Evolutionary conservation across 2,797 vertebrate species (phyloP).

Genomic region (Pagetopsis macropterus): DNA sequence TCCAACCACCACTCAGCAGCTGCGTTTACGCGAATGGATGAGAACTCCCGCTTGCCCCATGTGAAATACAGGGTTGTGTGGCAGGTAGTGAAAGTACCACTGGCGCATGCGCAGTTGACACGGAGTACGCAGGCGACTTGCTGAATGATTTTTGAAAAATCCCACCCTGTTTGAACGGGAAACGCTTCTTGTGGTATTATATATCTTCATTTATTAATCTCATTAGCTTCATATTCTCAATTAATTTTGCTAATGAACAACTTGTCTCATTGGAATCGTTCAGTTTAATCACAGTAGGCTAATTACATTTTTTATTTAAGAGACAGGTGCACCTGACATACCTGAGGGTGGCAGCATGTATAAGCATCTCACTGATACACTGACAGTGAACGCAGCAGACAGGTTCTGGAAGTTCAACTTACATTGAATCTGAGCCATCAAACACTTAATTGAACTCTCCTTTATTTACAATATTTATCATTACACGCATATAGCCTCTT

Average conservation of each 20-base stretch:
- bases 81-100: conserved; percentile 83
- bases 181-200: conserved; percentile 41
- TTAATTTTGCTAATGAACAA: conserved; percentile 6
- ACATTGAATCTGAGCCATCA: conserved; percentile 3
- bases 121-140: conserved; percentile 32
- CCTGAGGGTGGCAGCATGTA: conserved; percentile 5
- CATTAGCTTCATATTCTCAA: conserved; percentile 2
- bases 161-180: conserved; percentile 65
- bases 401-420: conserved; percentile 10
- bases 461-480: conserved; percentile 15
- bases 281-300: neutral
- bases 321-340: conserved; percentile 13
- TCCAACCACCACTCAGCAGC: conserved; percentile 71
- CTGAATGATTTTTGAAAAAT: conserved; percentile 27
- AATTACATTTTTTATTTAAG: neutral
- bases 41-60: conserved; percentile 77
- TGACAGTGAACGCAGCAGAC: conserved; percentile 11
- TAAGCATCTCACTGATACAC: neutral
- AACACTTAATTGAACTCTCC: neutral
- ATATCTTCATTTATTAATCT: conserved; percentile 31
- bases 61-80: conserved; percentile 83
- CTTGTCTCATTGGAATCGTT: neutral
- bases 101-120: conserved; percentile 80
- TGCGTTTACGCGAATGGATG: conserved; percentile 79
- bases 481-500: conserved; percentile 14